Conservation (phyloP, 2,113 vertebrate genomes). For the Dromas ardeola region DNA sequence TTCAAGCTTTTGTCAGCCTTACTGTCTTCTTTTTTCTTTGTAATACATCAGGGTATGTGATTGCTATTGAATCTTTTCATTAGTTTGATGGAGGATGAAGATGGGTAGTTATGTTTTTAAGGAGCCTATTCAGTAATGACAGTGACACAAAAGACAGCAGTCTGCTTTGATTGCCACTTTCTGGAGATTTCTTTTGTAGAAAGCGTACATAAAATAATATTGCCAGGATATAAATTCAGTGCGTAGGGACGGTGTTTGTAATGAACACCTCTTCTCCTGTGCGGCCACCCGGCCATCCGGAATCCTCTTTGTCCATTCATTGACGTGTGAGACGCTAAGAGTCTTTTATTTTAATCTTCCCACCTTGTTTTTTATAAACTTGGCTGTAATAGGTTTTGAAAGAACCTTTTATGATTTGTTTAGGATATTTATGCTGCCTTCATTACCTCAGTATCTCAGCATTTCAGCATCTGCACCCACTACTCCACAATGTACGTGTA, state of each 20-base stretch:
- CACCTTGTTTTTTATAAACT: background rate
- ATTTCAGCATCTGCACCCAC: background rate
- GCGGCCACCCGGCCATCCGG: fast-evolving
- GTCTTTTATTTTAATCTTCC: background rate
- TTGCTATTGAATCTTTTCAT: background rate
- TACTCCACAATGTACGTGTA: background rate
- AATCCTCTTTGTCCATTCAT: background rate
- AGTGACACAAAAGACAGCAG: background rate
- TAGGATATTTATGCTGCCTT: background rate
- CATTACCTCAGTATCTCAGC: background rate
- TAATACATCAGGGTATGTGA: background rate
- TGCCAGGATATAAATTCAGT: background rate
- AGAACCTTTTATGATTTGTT: background rate
- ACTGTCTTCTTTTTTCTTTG: background rate
- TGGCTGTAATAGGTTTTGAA: background rate
- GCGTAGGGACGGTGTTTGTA: background rate
- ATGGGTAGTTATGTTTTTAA: background rate
- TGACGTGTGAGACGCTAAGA: background rate
- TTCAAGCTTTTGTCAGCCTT: background rate
- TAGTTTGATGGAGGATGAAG: background rate
- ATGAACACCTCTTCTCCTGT: background rate
- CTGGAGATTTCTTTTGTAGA: background rate
- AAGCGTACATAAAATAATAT: background rate
- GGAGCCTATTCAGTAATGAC: background rate
- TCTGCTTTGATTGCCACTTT: background rate